phyloP scores from a whole-genome alignment of 2,113 vertebrate genomes.

The Castor canadensis region DNA sequence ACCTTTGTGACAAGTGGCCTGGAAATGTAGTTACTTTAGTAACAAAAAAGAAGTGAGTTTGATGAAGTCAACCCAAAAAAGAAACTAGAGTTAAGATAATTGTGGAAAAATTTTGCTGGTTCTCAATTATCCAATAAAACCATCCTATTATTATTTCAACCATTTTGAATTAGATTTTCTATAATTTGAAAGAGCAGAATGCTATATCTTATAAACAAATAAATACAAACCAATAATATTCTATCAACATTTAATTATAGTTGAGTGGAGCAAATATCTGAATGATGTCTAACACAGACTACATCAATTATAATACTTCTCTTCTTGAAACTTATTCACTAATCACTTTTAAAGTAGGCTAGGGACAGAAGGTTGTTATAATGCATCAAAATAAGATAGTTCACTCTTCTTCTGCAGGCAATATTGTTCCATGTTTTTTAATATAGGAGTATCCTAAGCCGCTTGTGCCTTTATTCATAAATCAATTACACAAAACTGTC shows the following conservation, averaged over 20 bases:
- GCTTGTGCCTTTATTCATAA: neutral
- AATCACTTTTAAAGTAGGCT: slow-evolving; percentile 72
- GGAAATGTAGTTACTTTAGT: neutral
- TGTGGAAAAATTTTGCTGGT: neutral
- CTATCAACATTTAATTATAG: slow-evolving; percentile 77
- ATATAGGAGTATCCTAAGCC: neutral
- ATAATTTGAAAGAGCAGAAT: neutral
- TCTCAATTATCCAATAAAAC: neutral
- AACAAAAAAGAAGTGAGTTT: neutral
- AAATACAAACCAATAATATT: slow-evolving; percentile 59
- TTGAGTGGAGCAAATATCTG: slow-evolving; percentile 73
- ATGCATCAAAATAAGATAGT: slow-evolving; percentile 21
- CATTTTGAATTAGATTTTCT: neutral
- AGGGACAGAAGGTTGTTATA: slow-evolving; percentile 58
- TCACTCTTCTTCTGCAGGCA: neutral
- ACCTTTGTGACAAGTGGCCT: neutral
- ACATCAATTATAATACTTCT: slow-evolving; percentile 73
- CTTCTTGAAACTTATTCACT: slow-evolving; percentile 71
- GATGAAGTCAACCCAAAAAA: neutral
- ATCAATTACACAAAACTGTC: neutral
- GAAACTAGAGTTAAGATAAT: neutral
- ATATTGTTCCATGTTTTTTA: neutral
- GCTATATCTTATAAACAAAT: neutral
- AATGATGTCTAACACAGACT: slow-evolving; percentile 69
- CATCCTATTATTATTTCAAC: neutral